Base-by-base conservation (phyloP, 2,113 vertebrate genomes). In the Albula goreensis region DNA sequence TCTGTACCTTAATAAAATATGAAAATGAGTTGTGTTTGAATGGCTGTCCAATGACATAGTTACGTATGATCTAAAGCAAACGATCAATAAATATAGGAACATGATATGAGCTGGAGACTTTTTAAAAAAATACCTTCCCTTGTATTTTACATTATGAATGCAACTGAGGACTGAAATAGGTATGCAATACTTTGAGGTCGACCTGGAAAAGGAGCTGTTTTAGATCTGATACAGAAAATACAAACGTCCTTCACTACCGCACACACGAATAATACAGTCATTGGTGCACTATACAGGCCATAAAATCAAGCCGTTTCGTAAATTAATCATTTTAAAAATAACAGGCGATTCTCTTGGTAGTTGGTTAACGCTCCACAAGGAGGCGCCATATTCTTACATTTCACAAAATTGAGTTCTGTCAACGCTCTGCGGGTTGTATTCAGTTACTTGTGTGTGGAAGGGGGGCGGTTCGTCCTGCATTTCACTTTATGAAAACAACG, bases 1-100 rank as follows among this genome's bases (percentile, higher is more conserved):
- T 83, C 56, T 87, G 85, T 90, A 89, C 85, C 90, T 90, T 88
- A 89, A 90, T 91, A 90, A 91, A 91, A 78, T 25, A 87, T 89
- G 88, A 53, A 82, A 88, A 86, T 22, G 56, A 11, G 0, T 80
- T 79, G 84, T 19, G 84, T 52, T 53, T n/a, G 8, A 52, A 25
- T 81, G 31, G 41, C 11, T 78, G 1, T n/a, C 25, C 12, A 19
- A 12, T 50, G 78, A 15, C 15, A 25, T 48, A 50, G 48, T 79
- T 15, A 50, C n/a, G 10, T 50, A n/a, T 2, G 31, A 13, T n/a
- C 22, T n/a, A n/a, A 77, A 41, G 66, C 22, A 9, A 81, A 52
- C 9, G 5, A 52, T 81, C 50, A 49, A 41, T 41, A 41, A 41
- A 41, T 41, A 41, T 41, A 41, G 31, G 31, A 41, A 41, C 31